phyloP scores from a whole-genome alignment of 2,797 vertebrate genomes.

The Gymnodraco acuticeps region DNA sequence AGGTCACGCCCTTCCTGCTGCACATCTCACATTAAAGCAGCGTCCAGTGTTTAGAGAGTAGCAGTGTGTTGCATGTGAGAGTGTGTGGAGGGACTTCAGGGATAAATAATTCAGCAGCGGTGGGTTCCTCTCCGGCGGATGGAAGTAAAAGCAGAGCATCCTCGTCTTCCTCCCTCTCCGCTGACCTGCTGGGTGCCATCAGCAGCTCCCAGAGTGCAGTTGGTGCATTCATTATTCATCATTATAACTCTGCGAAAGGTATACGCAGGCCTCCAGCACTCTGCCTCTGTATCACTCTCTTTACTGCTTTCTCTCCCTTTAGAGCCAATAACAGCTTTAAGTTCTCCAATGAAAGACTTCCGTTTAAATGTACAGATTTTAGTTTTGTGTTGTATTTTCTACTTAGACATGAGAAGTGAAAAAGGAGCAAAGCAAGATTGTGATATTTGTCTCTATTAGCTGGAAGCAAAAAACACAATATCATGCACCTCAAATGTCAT shows the following conservation, averaged over 20 bases:
- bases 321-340: conserved; percentile 11
- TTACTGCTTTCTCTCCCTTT: neutral
- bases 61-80: conserved; percentile 35
- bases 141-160: conserved; percentile 64
- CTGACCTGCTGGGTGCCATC: conserved; percentile 65
- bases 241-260: conserved; percentile 51
- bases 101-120: conserved; percentile 76
- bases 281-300: conserved; percentile 41
- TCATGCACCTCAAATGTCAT: neutral
- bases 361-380: conserved; percentile 6
- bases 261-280: conserved; percentile 32
- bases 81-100: conserved; percentile 34
- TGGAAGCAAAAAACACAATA: neutral
- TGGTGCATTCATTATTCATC: conserved; percentile 75
- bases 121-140: conserved; percentile 56
- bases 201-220: conserved; percentile 58
- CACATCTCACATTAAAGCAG: conserved; percentile 36
- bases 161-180: conserved; percentile 37
- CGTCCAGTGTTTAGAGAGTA: conserved; percentile 20
- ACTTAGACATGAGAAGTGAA: conserved; percentile 4
- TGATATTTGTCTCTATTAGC: conserved; percentile 5
- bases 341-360: conserved; percentile 4
- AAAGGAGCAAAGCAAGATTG: neutral
- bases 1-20: conserved; percentile 43
- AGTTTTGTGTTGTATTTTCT: neutral